Evolutionary conservation across 2,888 invertebrate species (phyloP), one percentile per base, ranked within the genome.

Genomic region (Trypoxylon attenuatum): DNA sequence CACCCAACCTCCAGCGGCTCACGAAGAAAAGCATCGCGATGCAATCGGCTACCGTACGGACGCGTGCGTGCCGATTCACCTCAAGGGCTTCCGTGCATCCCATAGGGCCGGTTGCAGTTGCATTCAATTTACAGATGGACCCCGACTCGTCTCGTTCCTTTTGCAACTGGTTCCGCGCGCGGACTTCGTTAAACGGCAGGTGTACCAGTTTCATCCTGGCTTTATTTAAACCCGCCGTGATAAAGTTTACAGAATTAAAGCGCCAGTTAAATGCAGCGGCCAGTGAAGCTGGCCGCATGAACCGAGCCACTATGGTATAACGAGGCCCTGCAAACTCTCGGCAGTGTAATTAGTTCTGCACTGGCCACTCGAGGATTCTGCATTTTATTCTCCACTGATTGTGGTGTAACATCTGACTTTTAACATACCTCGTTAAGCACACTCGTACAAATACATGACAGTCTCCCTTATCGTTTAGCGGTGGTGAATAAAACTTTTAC

Each of bases 1-100:
- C 68, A 54, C 49, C 43, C 54, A 49, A 22, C 53, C 61, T 53
- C 43, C 39, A 43, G 38, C 29, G 27, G 33, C 42, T 42, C 43
- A 13, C 49, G 21, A 18, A 33, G 27, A 25, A 47, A 25, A 46
- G 58, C 63, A 66, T 67, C 56, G 63, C 67, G 63, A 73, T 73
- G 76, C 73, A 49, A 65, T 61, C 74, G 67, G 76, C 76, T 77
- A 76, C 76, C 49, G 76, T 71, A 54, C 51, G 64, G 57, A 68
- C 69, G 67, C 63, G 78, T 70, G 70, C 74, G 62, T 64, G 72
- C 62, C 64, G 72, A 73, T 68, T 70, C 67, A 46, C 46, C 56
- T 50, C 47, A 39, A 62, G 46, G 42, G 57, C 42, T 38, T 51
- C 23, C 33, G 22, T 29, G 47, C 27, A 15, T 39, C 59, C 56